Conservation (phyloP, 2,113 vertebrate species). For the Alligator mississippiensis region DNA sequence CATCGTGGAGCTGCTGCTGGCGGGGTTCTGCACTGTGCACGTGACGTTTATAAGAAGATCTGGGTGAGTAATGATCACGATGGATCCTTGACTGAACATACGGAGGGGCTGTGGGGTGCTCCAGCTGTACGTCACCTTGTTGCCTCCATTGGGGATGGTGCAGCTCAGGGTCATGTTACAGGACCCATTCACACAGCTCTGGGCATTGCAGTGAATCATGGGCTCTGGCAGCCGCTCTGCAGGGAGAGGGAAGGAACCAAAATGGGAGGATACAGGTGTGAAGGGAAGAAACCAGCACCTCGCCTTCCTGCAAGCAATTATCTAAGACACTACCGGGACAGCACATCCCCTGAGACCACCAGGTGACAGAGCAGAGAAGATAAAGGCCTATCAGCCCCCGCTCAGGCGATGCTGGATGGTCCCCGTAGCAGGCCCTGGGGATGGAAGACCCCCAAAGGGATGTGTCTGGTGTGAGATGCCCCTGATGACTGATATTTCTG, state of each 20-base stretch:
- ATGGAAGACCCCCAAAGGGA: not conserved
- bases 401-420: rapidly evolving
- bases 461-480: not conserved
- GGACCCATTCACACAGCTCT: rapidly evolving
- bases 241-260: rapidly evolving
- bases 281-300: not conserved
- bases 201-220: rapidly evolving
- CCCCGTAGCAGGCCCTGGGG: not conserved
- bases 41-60: rapidly evolving
- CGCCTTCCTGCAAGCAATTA: not conserved
- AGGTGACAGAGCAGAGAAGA: no score
- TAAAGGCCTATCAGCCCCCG: rapidly evolving
- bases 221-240: not conserved
- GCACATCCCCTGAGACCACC: rapidly evolving
- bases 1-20: rapidly evolving
- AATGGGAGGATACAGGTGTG: not conserved
- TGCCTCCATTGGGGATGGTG: rapidly evolving
- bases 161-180: not conserved
- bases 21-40: rapidly evolving
- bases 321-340: not conserved
- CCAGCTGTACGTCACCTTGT: not conserved
- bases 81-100: rapidly evolving
- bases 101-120: rapidly evolving
- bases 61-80: rapidly evolving
- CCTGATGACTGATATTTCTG: not conserved